Percentiles rank a stretch among this genome's conserved stretches.
Conservation (phyloP, 2,113 vertebrate genomes). For the Rattus rattus region DNA sequence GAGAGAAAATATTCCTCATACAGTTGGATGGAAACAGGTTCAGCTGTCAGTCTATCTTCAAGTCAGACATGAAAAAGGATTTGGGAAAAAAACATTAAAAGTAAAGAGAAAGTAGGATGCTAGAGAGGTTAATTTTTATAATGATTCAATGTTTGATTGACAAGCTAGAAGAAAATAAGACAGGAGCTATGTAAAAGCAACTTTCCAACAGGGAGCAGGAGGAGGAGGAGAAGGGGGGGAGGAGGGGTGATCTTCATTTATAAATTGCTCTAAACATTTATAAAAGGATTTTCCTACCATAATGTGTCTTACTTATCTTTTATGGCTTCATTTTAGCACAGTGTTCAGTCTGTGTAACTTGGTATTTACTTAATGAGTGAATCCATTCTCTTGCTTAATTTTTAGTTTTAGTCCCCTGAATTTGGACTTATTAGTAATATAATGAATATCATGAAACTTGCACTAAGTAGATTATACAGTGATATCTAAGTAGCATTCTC, state of each 20-base stretch:
- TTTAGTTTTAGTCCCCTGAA: background rate
- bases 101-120: background rate
- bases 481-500: background rate
- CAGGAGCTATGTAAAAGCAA: background rate
- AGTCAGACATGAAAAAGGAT: background rate
- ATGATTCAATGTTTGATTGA: background rate
- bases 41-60: background rate
- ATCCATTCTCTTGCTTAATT: background rate
- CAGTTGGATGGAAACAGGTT: background rate
- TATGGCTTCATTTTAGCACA: slow-evolving; percentile 27
- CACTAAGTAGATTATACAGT: background rate
- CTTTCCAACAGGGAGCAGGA: background rate
- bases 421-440: background rate
- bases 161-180: background rate
- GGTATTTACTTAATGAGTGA: background rate
- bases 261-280: background rate
- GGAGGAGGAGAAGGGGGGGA: background rate
- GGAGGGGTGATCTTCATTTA: background rate
- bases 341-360: background rate
- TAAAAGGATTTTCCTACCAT: background rate
- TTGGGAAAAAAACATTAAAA: background rate
- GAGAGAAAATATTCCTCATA: background rate
- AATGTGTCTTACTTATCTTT: slow-evolving; percentile 22
- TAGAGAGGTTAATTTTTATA: slow-evolving; percentile 17
- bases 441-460: background rate